Conservation (phyloP, 1,140 invertebrate species). For the Saccostrea cuccullata region DNA sequence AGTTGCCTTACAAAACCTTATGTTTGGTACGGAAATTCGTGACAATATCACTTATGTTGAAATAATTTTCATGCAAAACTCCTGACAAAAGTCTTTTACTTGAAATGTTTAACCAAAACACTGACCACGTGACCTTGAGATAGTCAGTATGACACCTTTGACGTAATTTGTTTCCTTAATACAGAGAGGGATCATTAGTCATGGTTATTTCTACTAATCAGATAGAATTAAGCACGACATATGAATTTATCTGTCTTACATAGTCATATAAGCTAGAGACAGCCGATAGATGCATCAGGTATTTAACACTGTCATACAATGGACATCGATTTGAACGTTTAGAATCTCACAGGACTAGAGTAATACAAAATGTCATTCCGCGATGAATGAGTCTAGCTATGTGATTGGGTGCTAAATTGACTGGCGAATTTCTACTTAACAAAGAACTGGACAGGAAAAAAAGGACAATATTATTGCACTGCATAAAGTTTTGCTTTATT, state of each 20-base stretch:
- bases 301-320: background rate
- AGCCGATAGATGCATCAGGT: background rate
- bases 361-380: slow-evolving; percentile 11
- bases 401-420: background rate
- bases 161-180: background rate
- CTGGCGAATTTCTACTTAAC: background rate
- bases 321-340: background rate
- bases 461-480: background rate
- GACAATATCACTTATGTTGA: too few relatives aligned
- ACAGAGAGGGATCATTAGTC: background rate
- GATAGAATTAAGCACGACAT: background rate
- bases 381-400: background rate
- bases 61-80: background rate
- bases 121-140: background rate
- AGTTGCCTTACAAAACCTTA: too few relatives aligned
- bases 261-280: background rate
- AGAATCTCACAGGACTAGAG: background rate
- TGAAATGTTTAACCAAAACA: background rate
- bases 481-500: background rate
- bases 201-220: slow-evolving; percentile 1
- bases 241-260: background rate
- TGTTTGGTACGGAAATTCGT: too few relatives aligned
- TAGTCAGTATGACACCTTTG: background rate
- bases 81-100: background rate
- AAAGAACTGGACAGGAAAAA: background rate